A percentile compares a stretch with the other conserved stretches of the same genome.
Evolutionary conservation across 2,113 vertebrate species (phyloP).

Genomic region (Corythoichthys haematopterus): DNA sequence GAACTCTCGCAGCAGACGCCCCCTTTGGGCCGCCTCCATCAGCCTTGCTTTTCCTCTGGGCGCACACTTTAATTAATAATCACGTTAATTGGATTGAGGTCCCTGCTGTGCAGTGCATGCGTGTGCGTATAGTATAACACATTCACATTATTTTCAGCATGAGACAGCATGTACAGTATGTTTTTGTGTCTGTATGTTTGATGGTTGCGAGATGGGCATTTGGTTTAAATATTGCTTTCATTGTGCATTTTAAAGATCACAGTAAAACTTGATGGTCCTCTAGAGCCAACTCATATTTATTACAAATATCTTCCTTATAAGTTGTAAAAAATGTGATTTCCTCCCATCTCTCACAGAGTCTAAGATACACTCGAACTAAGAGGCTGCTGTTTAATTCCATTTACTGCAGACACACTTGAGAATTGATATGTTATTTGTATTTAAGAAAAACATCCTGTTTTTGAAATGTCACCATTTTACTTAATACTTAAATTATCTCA

Average conservation of each 20-base stretch:
- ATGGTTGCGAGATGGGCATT: slow-evolving; percentile 16
- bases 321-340: slow-evolving; percentile 58
- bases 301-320: slow-evolving; percentile 55
- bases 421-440: not conserved
- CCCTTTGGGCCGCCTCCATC: slow-evolving; percentile 53
- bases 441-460: not conserved
- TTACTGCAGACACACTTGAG: slow-evolving; percentile 44
- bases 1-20: slow-evolving; percentile 52
- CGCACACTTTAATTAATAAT: slow-evolving; percentile 71
- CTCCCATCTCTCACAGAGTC: slow-evolving; percentile 40
- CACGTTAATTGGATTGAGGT: slow-evolving; percentile 67
- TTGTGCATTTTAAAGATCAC: slow-evolving; percentile 48
- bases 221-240: slow-evolving; percentile 38
- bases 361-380: slow-evolving; percentile 45
- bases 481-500: too few relatives aligned
- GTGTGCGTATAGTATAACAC: slow-evolving; percentile 23
- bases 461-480: too few relatives aligned
- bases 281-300: slow-evolving; percentile 58
- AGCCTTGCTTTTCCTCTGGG: slow-evolving; percentile 56
- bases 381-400: slow-evolving; percentile 41
- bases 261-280: slow-evolving; percentile 63
- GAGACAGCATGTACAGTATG: slow-evolving; percentile 8
- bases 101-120: slow-evolving; percentile 45
- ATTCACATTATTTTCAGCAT: slow-evolving; percentile 29
- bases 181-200: slow-evolving; percentile 15